Evolutionary conservation across 2,113 vertebrate genomes (phyloP).

Genomic region (Prunella fulvescens): DNA sequence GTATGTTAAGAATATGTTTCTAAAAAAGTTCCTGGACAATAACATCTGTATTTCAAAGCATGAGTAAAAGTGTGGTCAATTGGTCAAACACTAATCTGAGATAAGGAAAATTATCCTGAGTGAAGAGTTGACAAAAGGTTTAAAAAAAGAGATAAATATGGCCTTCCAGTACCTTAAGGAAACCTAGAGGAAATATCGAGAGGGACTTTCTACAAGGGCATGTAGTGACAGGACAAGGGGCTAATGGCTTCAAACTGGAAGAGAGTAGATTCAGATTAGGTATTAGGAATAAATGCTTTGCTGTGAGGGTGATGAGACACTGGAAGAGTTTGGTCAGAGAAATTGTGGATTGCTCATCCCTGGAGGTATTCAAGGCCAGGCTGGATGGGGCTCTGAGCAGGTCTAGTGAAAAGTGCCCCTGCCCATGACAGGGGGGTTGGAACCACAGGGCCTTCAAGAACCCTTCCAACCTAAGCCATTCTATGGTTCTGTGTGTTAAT

Average conservation of each 20-base stretch:
- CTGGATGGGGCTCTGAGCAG: neutral
- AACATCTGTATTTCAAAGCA: neutral
- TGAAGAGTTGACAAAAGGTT: neutral
- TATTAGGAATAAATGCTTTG: neutral
- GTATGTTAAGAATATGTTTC: neutral
- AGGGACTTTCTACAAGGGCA: neutral
- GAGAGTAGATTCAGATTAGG: neutral
- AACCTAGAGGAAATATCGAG: neutral
- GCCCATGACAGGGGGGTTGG: rapidly evolving
- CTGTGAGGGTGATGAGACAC: neutral
- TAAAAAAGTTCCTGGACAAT: neutral
- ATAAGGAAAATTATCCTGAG: neutral
- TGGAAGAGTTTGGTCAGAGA: neutral
- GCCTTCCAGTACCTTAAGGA: neutral
- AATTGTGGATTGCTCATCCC: neutral
- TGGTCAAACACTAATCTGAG: neutral
- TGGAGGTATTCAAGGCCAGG: neutral
- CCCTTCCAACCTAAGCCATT: neutral
- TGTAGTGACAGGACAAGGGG: neutral
- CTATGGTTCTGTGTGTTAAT: neutral
- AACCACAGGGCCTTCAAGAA: rapidly evolving
- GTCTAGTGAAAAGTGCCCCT: neutral
- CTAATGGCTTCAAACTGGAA: neutral
- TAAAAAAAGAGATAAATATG: neutral
- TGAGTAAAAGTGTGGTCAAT: neutral